Conservation (phyloP, 1,140 invertebrate genomes). For the Caligus rogercresseyi region DNA sequence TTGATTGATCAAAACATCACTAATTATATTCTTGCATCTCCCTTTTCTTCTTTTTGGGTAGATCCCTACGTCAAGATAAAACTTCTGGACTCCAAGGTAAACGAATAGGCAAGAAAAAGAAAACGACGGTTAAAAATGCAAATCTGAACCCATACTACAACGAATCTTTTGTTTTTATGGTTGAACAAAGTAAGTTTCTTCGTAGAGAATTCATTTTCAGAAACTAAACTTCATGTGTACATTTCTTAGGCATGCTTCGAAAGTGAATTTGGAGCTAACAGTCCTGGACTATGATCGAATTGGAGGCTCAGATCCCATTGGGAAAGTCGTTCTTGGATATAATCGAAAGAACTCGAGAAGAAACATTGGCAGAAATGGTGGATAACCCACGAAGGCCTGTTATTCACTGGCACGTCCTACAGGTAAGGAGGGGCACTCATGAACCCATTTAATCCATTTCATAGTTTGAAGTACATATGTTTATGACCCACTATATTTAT, state of each 20-base stretch:
- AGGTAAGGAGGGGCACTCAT: conserved; percentile 33
- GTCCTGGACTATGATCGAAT: conserved; percentile 99
- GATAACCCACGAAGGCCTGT: conserved; percentile 93
- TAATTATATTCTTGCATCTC: no score
- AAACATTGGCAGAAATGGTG: conserved; percentile 94
- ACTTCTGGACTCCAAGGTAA: conserved; percentile 20
- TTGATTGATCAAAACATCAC: no score
- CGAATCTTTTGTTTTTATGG: conserved; percentile 20
- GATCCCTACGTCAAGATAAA: conserved; percentile 21
- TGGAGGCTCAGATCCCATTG: conserved; percentile 79
- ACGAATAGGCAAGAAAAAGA: conserved; percentile 20
- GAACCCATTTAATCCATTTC: no score
- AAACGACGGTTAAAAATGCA: conserved; percentile 19
- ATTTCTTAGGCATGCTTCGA: conserved; percentile 32
- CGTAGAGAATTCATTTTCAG: not conserved
- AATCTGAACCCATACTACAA: conserved; percentile 20
- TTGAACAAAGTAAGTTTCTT: conserved; percentile 15
- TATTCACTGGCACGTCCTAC: conserved; percentile 98
- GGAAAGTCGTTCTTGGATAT: conserved; percentile 17
- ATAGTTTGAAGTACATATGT: no score
- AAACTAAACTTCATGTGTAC: no score
- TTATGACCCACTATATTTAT: no score
- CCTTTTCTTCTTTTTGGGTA: not conserved
- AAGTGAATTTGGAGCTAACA: conserved; percentile 94
- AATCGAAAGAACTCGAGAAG: conserved; percentile 19